Evolutionary conservation across 2,113 vertebrate species (phyloP), one percentile per base, ranked within the genome.

Genomic region (Panthera tigris): DNA sequence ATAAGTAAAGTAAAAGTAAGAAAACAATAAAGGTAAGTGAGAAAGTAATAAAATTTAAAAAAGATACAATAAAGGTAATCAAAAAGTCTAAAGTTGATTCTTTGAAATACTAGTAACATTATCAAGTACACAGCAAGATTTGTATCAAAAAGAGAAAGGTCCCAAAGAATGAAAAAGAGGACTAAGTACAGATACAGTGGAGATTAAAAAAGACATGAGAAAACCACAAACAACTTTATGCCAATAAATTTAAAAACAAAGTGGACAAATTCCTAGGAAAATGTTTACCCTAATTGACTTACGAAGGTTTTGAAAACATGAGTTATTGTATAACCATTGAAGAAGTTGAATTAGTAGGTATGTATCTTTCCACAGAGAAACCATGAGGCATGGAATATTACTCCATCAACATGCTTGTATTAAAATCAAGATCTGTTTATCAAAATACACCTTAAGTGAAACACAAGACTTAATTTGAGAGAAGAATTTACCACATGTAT

Each of bases 31-130:
- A 82, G 14, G 61, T 27, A 50, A 88, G n/a, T 91, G 41, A 78
- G 12, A 96, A 82, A 76, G 81, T 61, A 83, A 68, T 84, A 92
- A 71, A 84, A 19, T 79, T 65, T 78, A 45, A 84, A 91, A 92
- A 79, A 63, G 31, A 48, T 69, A 45, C 13, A 66, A 45, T 61
- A 89, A 92, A 89, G 41, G 65, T 52, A 94, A 81, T 89, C 14
- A 79, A 73, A 63, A 80, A 73, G 65, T 85, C 79, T 84, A 39
- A 95, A 85, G n/a, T 7, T 63, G 68, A 78, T 1, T 65, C 84
- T 92, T 69, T 88, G 85, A 89, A 89, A 65, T 80, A 73, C 45
- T 85, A 85, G 63, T 95, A 50, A 85, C 80, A 85, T 93, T 45
- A 73, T 78, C 14, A 93, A 95, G 41, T 57, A 73, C 16, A 50